phyloP scores from a whole-genome alignment of 2,797 vertebrate genomes.

The Acanthurus lineatus region DNA sequence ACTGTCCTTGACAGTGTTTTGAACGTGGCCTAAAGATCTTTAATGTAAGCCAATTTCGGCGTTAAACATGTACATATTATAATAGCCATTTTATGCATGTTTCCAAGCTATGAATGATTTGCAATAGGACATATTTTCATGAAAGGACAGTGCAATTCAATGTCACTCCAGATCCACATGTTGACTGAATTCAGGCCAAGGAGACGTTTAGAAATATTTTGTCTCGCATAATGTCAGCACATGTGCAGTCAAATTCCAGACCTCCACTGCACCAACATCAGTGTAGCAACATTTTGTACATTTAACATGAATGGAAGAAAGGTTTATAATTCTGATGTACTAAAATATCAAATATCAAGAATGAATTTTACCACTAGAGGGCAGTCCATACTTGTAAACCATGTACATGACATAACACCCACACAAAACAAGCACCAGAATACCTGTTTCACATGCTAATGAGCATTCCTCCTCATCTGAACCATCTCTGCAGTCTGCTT shows the following conservation, averaged over 20 bases:
- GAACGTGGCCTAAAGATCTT: background rate
- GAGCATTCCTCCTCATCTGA: conserved; percentile 89
- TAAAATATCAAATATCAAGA: background rate
- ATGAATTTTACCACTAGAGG: background rate
- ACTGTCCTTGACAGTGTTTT: background rate
- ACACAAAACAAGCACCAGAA: background rate
- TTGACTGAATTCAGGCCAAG: background rate
- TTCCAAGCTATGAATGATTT: background rate
- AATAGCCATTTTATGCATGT: background rate
- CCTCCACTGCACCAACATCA: background rate
- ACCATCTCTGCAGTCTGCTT: conserved; percentile 90
- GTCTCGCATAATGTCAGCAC: background rate
- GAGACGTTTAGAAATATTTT: background rate
- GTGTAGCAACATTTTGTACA: background rate
- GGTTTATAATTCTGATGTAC: background rate
- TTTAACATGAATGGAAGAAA: background rate
- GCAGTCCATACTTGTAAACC: conserved; percentile 8
- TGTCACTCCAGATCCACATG: background rate
- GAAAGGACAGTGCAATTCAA: background rate
- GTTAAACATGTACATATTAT: background rate
- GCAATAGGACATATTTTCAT: background rate
- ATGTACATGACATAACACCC: background rate
- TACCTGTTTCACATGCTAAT: conserved; percentile 73
- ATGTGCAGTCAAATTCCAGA: background rate
- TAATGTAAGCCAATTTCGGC: no score